Evolutionary conservation across 2,113 vertebrate genomes (phyloP).

Genomic region (Erinaceus europaeus): DNA sequence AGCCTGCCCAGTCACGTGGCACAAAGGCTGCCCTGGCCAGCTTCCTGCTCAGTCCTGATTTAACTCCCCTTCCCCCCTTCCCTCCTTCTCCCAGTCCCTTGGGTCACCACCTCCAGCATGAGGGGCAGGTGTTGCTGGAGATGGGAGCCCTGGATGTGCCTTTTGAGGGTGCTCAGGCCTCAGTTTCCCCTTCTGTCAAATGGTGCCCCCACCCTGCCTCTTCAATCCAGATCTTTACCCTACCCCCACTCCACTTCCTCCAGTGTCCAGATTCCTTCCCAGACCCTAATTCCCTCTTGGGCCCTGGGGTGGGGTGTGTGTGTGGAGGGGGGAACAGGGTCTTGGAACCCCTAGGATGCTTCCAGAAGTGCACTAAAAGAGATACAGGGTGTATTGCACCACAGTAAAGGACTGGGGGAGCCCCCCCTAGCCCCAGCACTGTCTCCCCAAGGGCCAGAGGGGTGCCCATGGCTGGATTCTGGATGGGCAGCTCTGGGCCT

Average conservation of each 20-base stretch:
- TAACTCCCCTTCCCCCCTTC: not conserved
- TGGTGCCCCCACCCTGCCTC: not conserved
- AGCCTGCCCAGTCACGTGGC: constrained; percentile 20
- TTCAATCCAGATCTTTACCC: not conserved
- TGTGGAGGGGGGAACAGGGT: not conserved
- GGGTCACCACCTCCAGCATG: not conserved
- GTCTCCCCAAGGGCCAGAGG: too few relatives aligned
- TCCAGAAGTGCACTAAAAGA: too few relatives aligned
- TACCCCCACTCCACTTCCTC: fast-evolving
- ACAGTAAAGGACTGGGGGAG: too few relatives aligned
- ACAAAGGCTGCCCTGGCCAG: not conserved
- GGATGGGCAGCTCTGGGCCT: too few relatives aligned
- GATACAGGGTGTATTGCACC: too few relatives aligned
- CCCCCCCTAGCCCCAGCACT: too few relatives aligned
- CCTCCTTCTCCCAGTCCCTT: not conserved
- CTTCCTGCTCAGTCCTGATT: constrained; percentile 9
- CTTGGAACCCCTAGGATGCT: not conserved
- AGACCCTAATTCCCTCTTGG: not conserved
- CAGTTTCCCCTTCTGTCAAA: not conserved
- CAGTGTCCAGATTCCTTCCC: not conserved
- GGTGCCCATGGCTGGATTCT: too few relatives aligned
- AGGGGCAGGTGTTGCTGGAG: not conserved
- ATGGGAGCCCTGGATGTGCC: not conserved
- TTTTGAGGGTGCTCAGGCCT: not conserved
- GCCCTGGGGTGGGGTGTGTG: not conserved